These are phyloP conservation scores for Myotis pilosus DNA, from an alignment of 2,797 vertebrate genomes.

Conservation along the genomic window DNA sequence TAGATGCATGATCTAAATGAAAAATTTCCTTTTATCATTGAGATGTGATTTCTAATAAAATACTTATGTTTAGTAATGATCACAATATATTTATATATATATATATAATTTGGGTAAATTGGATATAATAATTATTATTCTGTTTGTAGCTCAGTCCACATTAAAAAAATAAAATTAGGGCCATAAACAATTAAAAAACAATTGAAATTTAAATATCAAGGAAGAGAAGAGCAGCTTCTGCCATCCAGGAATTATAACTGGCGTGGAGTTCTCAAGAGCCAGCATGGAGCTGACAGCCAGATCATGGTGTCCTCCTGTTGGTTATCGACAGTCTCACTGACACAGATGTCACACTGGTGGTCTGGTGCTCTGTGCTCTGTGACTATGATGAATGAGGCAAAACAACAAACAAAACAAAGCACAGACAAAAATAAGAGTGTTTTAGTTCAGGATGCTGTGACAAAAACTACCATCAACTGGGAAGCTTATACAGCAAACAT, in stretches of 20 bases:
- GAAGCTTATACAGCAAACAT: background rate
- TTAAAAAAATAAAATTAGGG: background rate
- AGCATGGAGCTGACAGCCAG: background rate
- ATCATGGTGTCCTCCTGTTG: background rate
- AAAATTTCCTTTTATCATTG: background rate
- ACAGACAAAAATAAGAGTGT: background rate
- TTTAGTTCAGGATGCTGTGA: background rate
- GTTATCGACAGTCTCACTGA: background rate
- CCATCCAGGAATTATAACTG: background rate
- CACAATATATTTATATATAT: background rate
- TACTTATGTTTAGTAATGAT: background rate
- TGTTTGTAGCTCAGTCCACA: background rate
- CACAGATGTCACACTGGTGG: too few species aligned
- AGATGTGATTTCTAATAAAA: constrained; percentile 2
- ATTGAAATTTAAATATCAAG: background rate
- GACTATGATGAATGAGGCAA: background rate
- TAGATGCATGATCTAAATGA: background rate
- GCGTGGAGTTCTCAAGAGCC: background rate
- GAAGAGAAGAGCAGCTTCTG: background rate
- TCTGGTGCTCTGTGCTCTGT: background rate
- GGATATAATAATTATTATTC: background rate
- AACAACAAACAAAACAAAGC: background rate
- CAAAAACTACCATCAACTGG: background rate
- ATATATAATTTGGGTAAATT: background rate
- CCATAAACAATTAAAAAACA: background rate